These are phyloP conservation scores for Diphyllodes magnificus DNA, from an alignment of 2,113 vertebrate genomes.

Conservation along the genomic window DNA sequence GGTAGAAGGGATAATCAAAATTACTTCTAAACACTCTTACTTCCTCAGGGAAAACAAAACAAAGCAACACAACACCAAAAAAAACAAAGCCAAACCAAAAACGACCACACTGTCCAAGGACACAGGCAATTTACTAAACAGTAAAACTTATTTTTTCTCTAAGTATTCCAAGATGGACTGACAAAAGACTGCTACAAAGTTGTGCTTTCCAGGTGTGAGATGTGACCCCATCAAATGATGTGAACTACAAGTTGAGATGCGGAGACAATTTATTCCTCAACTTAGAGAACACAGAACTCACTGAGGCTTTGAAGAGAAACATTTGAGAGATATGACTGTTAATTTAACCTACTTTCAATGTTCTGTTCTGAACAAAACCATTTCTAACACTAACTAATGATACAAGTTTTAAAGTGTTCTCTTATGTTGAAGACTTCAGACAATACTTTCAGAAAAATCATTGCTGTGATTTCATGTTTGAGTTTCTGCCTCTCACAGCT, in stretches of 20 bases:
- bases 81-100: not conserved
- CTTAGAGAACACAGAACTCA: not conserved
- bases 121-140: not conserved
- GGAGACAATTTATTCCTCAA: not conserved
- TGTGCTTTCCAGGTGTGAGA: not conserved
- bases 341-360: not conserved
- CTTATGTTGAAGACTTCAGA: not conserved
- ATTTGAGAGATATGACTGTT: not conserved
- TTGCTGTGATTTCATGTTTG: not conserved
- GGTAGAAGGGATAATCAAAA: not conserved
- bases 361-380: not conserved
- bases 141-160: not conserved
- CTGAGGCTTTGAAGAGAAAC: not conserved
- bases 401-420: not conserved
- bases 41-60: not conserved
- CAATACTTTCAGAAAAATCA: not conserved
- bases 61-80: not conserved
- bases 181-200: not conserved
- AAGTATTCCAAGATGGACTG: not conserved
- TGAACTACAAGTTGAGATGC: not conserved
- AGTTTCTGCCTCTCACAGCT: not conserved
- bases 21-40: not conserved
- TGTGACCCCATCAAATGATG: not conserved
- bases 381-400: not conserved
- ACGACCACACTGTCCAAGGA: not conserved